phyloP scores from a whole-genome alignment of 2,888 invertebrate species.

The Mesoligia furuncula region DNA sequence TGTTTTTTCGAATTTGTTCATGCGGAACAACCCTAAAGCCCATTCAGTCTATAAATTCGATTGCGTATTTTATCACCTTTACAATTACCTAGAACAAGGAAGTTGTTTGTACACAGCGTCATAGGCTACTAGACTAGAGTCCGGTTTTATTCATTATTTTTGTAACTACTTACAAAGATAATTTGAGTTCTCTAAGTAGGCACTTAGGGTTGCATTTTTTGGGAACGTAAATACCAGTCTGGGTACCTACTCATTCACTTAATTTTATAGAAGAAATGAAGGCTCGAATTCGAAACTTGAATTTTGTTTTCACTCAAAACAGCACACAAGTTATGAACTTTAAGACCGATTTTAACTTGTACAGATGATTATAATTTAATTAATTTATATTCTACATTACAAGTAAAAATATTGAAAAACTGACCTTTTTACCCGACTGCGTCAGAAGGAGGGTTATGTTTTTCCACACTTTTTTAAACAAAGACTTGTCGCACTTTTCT shows the following conservation, averaged over 20 bases:
- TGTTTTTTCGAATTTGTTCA: slow-evolving; percentile 10
- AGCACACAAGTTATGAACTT: background rate
- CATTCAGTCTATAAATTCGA: slow-evolving; percentile 32
- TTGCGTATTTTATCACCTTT: slow-evolving; percentile 50
- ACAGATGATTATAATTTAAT: background rate
- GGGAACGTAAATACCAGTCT: slow-evolving; percentile 11
- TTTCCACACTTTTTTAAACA: slow-evolving; percentile 61
- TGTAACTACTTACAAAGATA: background rate
- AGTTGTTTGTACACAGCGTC: slow-evolving; percentile 64
- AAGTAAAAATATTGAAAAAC: slow-evolving; percentile 45
- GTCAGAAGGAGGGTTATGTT: no score
- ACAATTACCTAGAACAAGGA: slow-evolving; percentile 65
- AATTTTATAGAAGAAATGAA: slow-evolving; percentile 16
- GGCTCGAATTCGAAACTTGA: slow-evolving; percentile 19
- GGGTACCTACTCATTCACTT: slow-evolving; percentile 37
- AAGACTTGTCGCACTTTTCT: slow-evolving; percentile 67
- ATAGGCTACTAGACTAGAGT: slow-evolving; percentile 24
- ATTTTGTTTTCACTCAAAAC: slow-evolving; percentile 35
- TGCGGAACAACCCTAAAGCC: slow-evolving; percentile 42
- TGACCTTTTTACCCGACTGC: no score
- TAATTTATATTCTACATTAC: slow-evolving; percentile 8
- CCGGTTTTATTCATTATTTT: slow-evolving; percentile 31
- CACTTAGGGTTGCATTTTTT: background rate
- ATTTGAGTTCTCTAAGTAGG: background rate
- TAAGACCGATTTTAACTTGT: background rate